Conservation (phyloP, 2,113 vertebrate genomes). For the Mirza zaza region DNA sequence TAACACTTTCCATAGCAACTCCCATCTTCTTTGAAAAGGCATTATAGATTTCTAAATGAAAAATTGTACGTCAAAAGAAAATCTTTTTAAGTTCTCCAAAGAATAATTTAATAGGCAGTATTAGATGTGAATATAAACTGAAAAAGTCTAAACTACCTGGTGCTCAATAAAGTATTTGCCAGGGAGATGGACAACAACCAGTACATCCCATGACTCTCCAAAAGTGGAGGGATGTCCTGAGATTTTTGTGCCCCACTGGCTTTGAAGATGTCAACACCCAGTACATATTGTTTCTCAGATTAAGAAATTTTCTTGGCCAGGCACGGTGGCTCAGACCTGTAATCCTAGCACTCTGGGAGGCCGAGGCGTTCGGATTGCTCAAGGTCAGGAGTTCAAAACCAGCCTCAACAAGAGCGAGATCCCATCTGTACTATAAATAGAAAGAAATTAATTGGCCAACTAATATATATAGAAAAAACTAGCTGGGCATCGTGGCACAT, state of each 20-base stretch:
- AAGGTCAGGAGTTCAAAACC: too few species aligned
- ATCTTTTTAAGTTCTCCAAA: background rate
- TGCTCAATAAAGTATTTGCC: background rate
- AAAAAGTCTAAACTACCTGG: background rate
- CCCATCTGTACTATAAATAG: too few species aligned
- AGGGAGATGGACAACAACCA: background rate
- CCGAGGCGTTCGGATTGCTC: too few species aligned
- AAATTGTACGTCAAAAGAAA: background rate
- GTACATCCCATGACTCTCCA: background rate
- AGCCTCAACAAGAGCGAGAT: too few species aligned
- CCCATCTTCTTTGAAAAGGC: background rate
- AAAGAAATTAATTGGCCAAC: too few species aligned
- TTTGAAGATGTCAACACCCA: background rate
- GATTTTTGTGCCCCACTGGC: background rate
- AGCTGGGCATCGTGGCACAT: too few species aligned
- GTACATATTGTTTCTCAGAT: background rate
- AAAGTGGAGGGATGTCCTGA: background rate
- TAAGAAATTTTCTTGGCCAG: background rate
- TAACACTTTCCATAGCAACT: background rate
- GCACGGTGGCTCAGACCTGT: too few species aligned
- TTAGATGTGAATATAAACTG: background rate
- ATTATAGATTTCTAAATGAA: conserved; percentile 35
- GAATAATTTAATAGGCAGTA: background rate
- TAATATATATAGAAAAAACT: too few species aligned
- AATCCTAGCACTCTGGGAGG: too few species aligned